These are phyloP conservation scores for Thecophora atra DNA, from an alignment of 2,888 invertebrate species.

Conservation along the genomic window DNA sequence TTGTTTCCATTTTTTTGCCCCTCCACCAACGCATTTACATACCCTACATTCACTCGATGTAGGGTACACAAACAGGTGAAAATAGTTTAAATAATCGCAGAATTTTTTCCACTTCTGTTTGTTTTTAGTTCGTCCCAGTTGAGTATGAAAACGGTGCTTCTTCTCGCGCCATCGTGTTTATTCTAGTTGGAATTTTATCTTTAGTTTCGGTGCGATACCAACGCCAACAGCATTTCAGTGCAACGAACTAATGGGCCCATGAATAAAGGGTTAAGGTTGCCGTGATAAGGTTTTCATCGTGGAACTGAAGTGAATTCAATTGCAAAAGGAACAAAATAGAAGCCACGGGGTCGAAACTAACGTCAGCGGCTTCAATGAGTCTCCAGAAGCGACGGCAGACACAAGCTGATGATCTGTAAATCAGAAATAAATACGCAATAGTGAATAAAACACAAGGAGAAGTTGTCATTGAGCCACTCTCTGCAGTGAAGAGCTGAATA, in stretches of 20 bases:
- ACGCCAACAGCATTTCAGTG: neutral
- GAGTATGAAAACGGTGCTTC: neutral
- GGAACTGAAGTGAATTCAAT: neutral
- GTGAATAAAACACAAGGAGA: constrained; percentile 9
- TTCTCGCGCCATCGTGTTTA: neutral
- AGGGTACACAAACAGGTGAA: no score
- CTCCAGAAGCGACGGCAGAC: neutral
- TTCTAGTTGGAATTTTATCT: constrained; percentile 11
- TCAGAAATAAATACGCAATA: constrained; percentile 31
- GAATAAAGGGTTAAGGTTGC: constrained; percentile 2
- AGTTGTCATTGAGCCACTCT: constrained; percentile 37
- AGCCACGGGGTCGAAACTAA: no score
- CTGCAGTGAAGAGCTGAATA: constrained; percentile 23
- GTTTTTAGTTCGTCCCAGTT: no score
- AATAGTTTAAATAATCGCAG: neutral
- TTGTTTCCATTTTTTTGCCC: no score
- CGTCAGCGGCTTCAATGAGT: no score
- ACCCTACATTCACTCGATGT: no score
- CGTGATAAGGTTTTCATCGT: neutral
- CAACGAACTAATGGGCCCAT: neutral
- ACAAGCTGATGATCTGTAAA: constrained; percentile 36
- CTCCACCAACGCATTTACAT: no score
- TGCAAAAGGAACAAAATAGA: neutral
- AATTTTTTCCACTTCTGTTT: neutral
- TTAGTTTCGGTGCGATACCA: neutral